Evolutionary conservation across 2,888 invertebrate genomes (phyloP).

Genomic region (Platycheirus rosarum): DNA sequence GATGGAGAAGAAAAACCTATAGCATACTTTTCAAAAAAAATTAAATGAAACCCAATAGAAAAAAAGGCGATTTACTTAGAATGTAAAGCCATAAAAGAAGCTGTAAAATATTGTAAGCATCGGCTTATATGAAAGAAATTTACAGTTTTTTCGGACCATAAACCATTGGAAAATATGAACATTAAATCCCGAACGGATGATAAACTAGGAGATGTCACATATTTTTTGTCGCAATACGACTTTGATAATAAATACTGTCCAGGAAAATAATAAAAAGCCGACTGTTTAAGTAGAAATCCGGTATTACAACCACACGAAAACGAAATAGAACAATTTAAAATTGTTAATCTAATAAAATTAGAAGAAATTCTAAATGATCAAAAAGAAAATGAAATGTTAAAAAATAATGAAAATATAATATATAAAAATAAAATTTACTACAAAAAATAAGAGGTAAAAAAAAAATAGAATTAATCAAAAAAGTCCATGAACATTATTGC

Average conservation of each 20-base stretch:
- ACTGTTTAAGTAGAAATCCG: slow-evolving; percentile 62
- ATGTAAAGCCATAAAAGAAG: slow-evolving; percentile 70
- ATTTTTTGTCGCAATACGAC: slow-evolving; percentile 58
- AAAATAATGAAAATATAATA: slow-evolving; percentile 20
- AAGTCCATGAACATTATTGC: slow-evolving; percentile 1
- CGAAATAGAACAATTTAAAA: slow-evolving; percentile 47
- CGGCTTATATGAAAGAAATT: slow-evolving; percentile 62
- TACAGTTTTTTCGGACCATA: slow-evolving; percentile 66
- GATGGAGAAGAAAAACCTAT: slow-evolving; percentile 66
- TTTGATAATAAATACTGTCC: slow-evolving; percentile 55
- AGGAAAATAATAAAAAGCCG: slow-evolving; percentile 60
- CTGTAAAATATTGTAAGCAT: slow-evolving; percentile 71
- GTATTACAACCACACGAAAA: slow-evolving; percentile 52
- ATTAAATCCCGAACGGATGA: slow-evolving; percentile 62
- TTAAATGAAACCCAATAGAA: slow-evolving; percentile 11
- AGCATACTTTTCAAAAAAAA: slow-evolving; percentile 33
- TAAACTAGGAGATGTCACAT: slow-evolving; percentile 54
- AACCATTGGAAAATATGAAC: slow-evolving; percentile 68
- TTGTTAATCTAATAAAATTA: slow-evolving; percentile 42
- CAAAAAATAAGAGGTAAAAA: too few species aligned
- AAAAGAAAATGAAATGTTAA: slow-evolving; percentile 38
- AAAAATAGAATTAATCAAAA: background rate
- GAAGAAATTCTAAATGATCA: slow-evolving; percentile 49
- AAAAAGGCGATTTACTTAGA: slow-evolving; percentile 65
- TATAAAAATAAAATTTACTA: too few species aligned